These are phyloP conservation scores for Planococcus citri DNA, from an alignment of 1,140 invertebrate genomes.

Conservation along the genomic window DNA sequence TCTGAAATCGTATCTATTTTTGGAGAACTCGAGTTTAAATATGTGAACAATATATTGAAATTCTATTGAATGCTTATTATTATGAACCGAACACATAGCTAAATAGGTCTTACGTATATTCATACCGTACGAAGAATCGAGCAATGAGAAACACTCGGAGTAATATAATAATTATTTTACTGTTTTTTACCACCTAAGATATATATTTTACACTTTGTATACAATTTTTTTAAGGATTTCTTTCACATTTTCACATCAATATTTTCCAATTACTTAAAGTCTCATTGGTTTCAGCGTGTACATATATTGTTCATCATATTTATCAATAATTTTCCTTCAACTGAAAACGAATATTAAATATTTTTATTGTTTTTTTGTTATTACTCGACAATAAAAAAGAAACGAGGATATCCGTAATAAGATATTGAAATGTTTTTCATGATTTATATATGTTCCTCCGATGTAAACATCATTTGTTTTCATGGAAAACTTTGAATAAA, in stretches of 20 bases:
- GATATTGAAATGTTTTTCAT: not conserved
- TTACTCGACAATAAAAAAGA: not conserved
- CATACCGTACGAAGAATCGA: not conserved
- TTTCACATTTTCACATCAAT: not conserved
- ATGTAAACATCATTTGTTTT: not conserved
- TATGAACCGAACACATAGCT: no score
- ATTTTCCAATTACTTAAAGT: not conserved
- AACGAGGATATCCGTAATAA: not conserved
- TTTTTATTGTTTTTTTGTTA: conserved; percentile 8
- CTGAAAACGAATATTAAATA: not conserved
- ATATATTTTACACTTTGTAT: not conserved
- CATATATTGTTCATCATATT: not conserved
- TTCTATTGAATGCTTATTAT: not conserved
- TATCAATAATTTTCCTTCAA: not conserved
- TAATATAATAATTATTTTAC: not conserved
- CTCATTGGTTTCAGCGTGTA: not conserved
- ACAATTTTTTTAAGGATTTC: not conserved
- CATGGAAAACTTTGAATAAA: not conserved
- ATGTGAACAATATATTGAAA: no score
- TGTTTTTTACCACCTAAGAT: not conserved
- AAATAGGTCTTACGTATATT: no score
- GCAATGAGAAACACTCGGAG: not conserved
- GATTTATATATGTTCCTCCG: not conserved
- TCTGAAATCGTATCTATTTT: no score
- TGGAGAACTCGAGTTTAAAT: no score